Evolutionary conservation across 2,888 invertebrate species (phyloP), one percentile per base, ranked within the genome.

Genomic region (Trachelus troglodyta): DNA sequence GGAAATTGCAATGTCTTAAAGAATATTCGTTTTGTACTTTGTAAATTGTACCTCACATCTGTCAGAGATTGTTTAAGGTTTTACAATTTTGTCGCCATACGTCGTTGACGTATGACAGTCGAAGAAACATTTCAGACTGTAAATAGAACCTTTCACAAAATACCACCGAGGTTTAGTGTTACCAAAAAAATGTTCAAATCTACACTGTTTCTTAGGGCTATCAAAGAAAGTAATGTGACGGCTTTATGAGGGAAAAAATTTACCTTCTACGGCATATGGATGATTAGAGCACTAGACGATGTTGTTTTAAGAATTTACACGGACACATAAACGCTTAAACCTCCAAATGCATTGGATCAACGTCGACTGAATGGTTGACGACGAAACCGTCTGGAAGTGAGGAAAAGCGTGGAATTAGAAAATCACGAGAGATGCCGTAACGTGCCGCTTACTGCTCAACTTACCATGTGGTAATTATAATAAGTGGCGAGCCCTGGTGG

Each of bases 361-460:
- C 40, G 40, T 56, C 23, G 40, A 56, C 40, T 56, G 40, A 56
- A 56, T 56, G 40, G 40, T 56, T 56, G 23, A 23, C 15, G 40
- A 23, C 40, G 15, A 56, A 56, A 56, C 40, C 15, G 40, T 56
- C 40, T 56, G 23, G 40, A 56, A 56, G 40, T 56, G 23, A 56
- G 40, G 40, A 23, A 56, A 56, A 40, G 15, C 23, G 40, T 56
- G 40, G 23, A 56, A 31, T 71, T 34, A 30, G 71, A 15, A 71
- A 71, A 71, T 71, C 71, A 71, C 71, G 71, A 71, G 71, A 71
- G 71, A 71, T 71, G 71, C 34, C 71, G 71, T 71, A 71, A 71
- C 31, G 34, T 34, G 34, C 23, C 15, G 40, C 40, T 56, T 56
- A 56, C 40, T 56, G 40, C 1, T 56, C 23, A 56, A 56, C 40